Evolutionary conservation across 2,888 invertebrate genomes (phyloP).

Genomic region (Empis stercorea): DNA sequence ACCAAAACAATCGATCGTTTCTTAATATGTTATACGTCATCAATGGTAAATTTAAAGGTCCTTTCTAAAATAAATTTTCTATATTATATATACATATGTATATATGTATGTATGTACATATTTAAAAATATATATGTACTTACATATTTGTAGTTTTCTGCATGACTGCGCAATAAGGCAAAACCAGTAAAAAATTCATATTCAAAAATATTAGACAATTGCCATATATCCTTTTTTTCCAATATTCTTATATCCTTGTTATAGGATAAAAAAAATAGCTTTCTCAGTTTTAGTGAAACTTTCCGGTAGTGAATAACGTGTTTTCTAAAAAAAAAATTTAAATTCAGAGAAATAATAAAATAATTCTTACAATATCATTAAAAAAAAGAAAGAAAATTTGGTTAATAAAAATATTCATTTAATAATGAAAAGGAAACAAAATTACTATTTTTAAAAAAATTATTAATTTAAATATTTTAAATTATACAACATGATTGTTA

Average conservation of each 20-base stretch:
- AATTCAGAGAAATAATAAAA: background rate
- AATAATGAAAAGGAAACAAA: background rate
- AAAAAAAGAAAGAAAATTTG: background rate
- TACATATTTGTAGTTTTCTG: conserved; percentile 15
- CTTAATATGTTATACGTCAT: background rate
- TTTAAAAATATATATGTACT: background rate
- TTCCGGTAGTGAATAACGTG: too few species aligned
- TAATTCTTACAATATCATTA: background rate
- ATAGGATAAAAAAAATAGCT: too few species aligned
- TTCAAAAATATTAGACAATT: too few species aligned
- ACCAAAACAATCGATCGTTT: background rate
- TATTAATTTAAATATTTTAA: background rate
- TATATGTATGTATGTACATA: too few species aligned
- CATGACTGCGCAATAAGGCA: conserved; percentile 26
- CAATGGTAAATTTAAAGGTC: background rate
- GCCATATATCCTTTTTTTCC: too few species aligned
- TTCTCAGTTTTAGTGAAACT: too few species aligned
- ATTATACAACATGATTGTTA: conserved; percentile 16
- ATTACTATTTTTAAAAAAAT: too few species aligned
- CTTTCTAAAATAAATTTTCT: background rate
- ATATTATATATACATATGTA: too few species aligned
- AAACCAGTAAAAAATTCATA: background rate
- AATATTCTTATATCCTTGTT: too few species aligned
- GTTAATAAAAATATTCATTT: background rate
- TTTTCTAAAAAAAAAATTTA: too few species aligned